Percentiles rank a stretch among this genome's conserved stretches.
These are phyloP conservation scores for Lasioglossum zephyrum DNA, from an alignment of 2,888 invertebrate genomes.

Conservation along the genomic window DNA sequence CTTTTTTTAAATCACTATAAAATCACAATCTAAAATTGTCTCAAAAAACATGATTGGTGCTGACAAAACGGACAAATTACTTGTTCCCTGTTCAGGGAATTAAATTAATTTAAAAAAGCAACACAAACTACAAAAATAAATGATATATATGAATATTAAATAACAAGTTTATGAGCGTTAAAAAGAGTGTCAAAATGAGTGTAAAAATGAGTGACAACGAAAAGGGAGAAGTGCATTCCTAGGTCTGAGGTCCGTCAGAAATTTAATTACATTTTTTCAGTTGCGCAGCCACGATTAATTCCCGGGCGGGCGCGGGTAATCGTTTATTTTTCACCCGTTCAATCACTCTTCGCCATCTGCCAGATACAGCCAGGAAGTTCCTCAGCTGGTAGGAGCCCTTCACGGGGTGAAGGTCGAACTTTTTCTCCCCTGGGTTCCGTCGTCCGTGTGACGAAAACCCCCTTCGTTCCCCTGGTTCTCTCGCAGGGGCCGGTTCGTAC, in stretches of 20 bases:
- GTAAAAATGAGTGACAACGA: neutral
- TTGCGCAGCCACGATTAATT: slow-evolving; percentile 9
- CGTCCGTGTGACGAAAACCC: slow-evolving; percentile 10
- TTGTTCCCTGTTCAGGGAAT: neutral
- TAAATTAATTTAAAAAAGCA: neutral
- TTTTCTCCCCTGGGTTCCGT: slow-evolving; percentile 13
- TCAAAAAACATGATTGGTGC: neutral
- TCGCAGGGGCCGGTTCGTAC: slow-evolving; percentile 56
- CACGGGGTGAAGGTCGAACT: slow-evolving; percentile 45
- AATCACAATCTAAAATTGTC: neutral
- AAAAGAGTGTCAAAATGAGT: no score
- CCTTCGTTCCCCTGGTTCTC: slow-evolving; percentile 12
- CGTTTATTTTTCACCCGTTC: slow-evolving; percentile 17
- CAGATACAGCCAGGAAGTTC: slow-evolving; percentile 36
- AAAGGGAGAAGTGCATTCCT: neutral
- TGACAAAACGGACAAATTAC: neutral
- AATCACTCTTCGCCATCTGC: slow-evolving; percentile 18
- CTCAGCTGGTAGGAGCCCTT: slow-evolving; percentile 16
- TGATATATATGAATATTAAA: neutral
- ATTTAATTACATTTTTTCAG: neutral
- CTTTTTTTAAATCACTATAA: neutral
- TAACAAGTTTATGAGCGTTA: neutral
- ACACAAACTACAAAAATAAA: no score
- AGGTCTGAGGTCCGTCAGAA: neutral
- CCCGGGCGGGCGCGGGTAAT: neutral